A percentile compares a stretch with the other conserved stretches of the same genome.
Evolutionary conservation across 2,113 vertebrate species (phyloP).

Genomic region (Beaufortia kweichowensis): DNA sequence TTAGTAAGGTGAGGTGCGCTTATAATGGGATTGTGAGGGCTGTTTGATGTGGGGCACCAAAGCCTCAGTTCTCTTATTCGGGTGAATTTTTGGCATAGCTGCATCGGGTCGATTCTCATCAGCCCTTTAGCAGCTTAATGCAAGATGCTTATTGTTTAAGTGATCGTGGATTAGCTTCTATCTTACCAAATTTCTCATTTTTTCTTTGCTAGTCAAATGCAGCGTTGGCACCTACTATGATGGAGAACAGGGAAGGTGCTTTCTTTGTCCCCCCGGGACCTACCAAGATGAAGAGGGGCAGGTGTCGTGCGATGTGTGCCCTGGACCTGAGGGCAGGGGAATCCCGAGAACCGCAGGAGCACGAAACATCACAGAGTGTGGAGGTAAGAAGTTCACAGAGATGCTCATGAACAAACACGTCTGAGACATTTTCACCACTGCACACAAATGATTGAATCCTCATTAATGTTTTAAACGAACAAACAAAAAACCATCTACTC

Average conservation of each 20-base stretch:
- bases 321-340: conserved; percentile 72
- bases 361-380: conserved; percentile 80
- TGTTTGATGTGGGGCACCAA: conserved; percentile 61
- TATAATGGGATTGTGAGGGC: conserved; percentile 52
- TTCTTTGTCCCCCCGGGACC: conserved; percentile 80
- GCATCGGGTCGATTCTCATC: conserved; percentile 50
- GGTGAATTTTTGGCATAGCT: conserved; percentile 51
- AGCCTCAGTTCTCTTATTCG: conserved; percentile 57
- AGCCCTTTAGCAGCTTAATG: conserved; percentile 46
- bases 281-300: conserved; percentile 86
- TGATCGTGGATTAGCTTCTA: not conserved
- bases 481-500: not conserved
- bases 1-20: conserved; percentile 58
- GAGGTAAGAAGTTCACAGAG: conserved; percentile 70
- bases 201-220: conserved; percentile 77
- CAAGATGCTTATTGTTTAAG: conserved; percentile 14
- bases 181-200: conserved; percentile 2
- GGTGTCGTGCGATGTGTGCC: conserved; percentile 80
- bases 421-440: not conserved
- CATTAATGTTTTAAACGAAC: not conserved
- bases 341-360: conserved; percentile 71
- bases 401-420: conserved; percentile 8
- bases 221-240: conserved; percentile 75
- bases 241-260: conserved; percentile 76
- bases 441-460: not conserved